Percentiles rank a stretch among this genome's conserved stretches.
phyloP scores from a whole-genome alignment of 2,888 invertebrate species.

The Latrodectus elegans region DNA sequence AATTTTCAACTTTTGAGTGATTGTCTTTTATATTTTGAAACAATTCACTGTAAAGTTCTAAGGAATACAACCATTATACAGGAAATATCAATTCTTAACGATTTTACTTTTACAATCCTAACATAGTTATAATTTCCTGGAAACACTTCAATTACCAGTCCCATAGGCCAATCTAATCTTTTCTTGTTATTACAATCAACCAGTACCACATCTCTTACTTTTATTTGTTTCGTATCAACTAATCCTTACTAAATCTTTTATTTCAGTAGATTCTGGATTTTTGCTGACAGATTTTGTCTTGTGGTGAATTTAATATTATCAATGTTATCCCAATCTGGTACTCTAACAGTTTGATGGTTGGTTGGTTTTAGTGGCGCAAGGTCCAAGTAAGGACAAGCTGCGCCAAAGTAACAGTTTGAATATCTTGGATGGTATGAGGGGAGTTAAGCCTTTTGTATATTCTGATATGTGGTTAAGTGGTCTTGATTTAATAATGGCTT shows the following conservation, averaged over 20 bases:
- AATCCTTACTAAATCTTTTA: not conserved
- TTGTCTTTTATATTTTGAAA: too few species aligned
- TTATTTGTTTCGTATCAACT: not conserved
- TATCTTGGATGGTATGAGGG: slow-evolving; percentile 4
- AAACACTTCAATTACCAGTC: not conserved
- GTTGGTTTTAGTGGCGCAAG: too few species aligned
- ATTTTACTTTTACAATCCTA: not conserved
- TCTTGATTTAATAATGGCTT: slow-evolving; percentile 73
- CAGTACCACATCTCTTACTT: not conserved
- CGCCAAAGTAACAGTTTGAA: too few species aligned
- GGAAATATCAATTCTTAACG: not conserved
- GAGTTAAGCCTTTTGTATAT: slow-evolving; percentile 66
- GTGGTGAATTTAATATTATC: slow-evolving; percentile 4
- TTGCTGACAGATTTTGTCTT: not conserved
- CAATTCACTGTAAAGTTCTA: not conserved
- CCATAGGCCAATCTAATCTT: not conserved
- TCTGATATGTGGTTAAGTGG: slow-evolving; percentile 73
- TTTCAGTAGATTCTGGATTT: not conserved
- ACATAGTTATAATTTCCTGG: not conserved
- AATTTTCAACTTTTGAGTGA: not conserved
- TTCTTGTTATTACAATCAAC: not conserved
- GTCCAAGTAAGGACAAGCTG: too few species aligned
- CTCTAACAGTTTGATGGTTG: not conserved
- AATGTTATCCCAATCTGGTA: slow-evolving; percentile 1
- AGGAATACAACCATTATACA: not conserved